phyloP scores from a whole-genome alignment of 2,888 invertebrate species.

The Hecatera dysodea region DNA sequence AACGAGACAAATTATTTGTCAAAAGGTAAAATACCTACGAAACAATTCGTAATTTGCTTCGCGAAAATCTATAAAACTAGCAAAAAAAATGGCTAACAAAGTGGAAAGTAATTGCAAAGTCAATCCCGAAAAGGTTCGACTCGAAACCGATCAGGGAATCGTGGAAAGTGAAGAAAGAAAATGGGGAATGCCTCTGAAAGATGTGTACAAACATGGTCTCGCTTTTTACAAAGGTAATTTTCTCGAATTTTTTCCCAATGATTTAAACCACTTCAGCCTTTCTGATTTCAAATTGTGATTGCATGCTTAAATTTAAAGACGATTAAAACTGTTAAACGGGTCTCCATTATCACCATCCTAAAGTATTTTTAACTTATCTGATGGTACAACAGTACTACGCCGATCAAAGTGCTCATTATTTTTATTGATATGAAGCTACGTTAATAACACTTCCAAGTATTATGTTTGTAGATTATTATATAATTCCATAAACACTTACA shows the following conservation, averaged over 20 bases:
- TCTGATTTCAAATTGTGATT: slow-evolving; percentile 3
- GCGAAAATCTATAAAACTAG: slow-evolving; percentile 48
- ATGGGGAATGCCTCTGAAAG: slow-evolving; percentile 93
- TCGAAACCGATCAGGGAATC: slow-evolving; percentile 89
- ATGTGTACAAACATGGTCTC: slow-evolving; percentile 97
- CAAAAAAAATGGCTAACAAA: slow-evolving; percentile 78
- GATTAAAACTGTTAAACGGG: slow-evolving; percentile 10
- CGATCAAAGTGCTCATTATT: slow-evolving; percentile 32
- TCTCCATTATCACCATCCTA: slow-evolving; percentile 5
- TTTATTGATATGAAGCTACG: slow-evolving; percentile 29
- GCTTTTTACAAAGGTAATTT: slow-evolving; percentile 97
- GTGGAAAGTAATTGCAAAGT: slow-evolving; percentile 79
- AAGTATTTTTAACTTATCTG: slow-evolving; percentile 36
- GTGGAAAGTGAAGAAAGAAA: slow-evolving; percentile 89
- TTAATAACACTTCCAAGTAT: slow-evolving; percentile 33
- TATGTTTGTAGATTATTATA: slow-evolving; percentile 25
- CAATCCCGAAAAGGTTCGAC: slow-evolving; percentile 82
- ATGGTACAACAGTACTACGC: slow-evolving; percentile 7
- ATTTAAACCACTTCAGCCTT: neutral
- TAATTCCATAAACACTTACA: slow-evolving; percentile 79
- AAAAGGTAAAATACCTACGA: slow-evolving; percentile 51
- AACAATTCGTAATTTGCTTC: slow-evolving; percentile 54
- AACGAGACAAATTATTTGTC: slow-evolving; percentile 34
- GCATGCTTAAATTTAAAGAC: slow-evolving; percentile 3
- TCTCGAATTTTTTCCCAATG: slow-evolving; percentile 31